Conservation (phyloP, 2,888 invertebrate species). For the Calliopum simillimum region DNA sequence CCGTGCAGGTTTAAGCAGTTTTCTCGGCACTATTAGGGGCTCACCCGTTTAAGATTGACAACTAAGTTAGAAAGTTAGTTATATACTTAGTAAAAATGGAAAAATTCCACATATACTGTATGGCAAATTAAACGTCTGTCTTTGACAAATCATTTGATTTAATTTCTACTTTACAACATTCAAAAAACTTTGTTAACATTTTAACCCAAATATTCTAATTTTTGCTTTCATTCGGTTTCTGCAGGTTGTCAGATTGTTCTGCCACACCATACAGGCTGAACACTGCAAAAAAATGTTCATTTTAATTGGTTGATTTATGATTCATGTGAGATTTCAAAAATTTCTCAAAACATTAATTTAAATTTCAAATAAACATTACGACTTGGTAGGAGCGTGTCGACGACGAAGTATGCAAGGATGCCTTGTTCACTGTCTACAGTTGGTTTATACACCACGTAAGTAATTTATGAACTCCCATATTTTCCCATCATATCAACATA, state of each 20-base stretch:
- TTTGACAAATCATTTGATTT: too few species aligned
- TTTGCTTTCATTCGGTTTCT: not conserved
- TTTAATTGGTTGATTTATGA: slow-evolving; percentile 27
- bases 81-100: too few species aligned
- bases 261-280: not conserved
- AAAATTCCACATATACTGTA: too few species aligned
- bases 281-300: not conserved
- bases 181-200: not conserved
- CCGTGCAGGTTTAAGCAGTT: too few species aligned
- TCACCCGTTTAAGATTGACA: too few species aligned
- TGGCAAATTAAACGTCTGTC: too few species aligned
- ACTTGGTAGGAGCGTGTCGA: not conserved
- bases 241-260: not conserved
- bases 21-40: too few species aligned
- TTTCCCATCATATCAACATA: slow-evolving; percentile 4
- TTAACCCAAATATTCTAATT: not conserved
- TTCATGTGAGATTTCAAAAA: slow-evolving; percentile 21
- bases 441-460: not conserved
- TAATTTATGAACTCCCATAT: slow-evolving; percentile 13
- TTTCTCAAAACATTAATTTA: slow-evolving; percentile 20
- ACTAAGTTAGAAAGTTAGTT: too few species aligned
- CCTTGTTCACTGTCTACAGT: slow-evolving; percentile 16
- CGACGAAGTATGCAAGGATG: not conserved
- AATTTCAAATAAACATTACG: slow-evolving; percentile 19
- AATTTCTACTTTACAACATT: too few species aligned